Evolutionary conservation across 2,797 vertebrate genomes (phyloP), one percentile per base, ranked within the genome.

Genomic region (Limosa lapponica): DNA sequence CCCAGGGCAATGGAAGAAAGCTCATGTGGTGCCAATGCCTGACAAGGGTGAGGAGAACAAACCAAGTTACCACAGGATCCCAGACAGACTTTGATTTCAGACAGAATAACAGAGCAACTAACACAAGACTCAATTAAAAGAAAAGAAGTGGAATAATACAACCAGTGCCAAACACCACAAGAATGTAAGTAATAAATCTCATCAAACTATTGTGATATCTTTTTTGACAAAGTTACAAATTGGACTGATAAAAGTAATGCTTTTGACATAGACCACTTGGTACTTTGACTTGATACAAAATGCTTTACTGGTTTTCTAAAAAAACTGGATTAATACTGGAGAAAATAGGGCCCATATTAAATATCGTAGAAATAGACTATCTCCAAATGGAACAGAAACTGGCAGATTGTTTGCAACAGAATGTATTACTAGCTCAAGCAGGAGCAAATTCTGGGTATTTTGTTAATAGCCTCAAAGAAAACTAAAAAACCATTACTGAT

Each of bases 71-170:
- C 55, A 66, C 52, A 94, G 85, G 73, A 94, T 80, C 80, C 89
- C 95, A 95, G 79, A 61, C 79, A 86, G 91, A 83, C 72, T 85
- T 86, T 77, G 69, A 90, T 87, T 94, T 88, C 91, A 91, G 87
- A 71, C 72, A 86, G 66, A 95, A 59, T 55, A 96, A 95, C 74
- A 81, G 28, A 95, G 62, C n/a, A 75, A 80, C 66, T 86, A 89
- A 81, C 43, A 78, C 4, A 36, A 93, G 72, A 87, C 62, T 71
- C 55, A 66, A 54, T 54, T 82, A 80, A 73, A 95, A 61, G 65
- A 70, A 65, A 37, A 77, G 19, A 93, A 91, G 41, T 52, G n/a
- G 62, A 94, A 94, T 73, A 97, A 96, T 41, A 89, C 10, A 84
- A n/a, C 30, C 91, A 75, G 80, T 0, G 66, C 83, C 88, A 94